Conservation (phyloP, 2,888 invertebrate species). For the Trachelus stipa region DNA sequence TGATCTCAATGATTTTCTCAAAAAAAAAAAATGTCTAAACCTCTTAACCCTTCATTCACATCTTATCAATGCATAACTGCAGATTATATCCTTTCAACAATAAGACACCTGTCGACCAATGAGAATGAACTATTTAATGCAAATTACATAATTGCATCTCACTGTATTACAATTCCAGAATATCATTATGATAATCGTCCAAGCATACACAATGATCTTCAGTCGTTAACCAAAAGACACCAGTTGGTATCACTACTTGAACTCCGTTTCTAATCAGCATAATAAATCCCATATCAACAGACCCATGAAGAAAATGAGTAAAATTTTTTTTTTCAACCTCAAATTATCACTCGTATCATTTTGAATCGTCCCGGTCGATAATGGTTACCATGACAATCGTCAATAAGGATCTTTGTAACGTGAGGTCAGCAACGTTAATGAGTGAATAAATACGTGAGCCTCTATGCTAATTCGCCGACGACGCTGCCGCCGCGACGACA, state of each 20-base stretch:
- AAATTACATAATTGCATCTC: neutral
- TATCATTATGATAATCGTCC: neutral
- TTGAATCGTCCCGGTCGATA: neutral
- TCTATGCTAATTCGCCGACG: constrained; percentile 47
- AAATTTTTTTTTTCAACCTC: neutral
- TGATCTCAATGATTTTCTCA: neutral
- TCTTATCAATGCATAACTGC: neutral
- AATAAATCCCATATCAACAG: neutral
- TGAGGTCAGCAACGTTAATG: constrained; percentile 33
- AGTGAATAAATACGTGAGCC: constrained; percentile 46
- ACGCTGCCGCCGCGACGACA: constrained; percentile 7
- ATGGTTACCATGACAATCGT: neutral
- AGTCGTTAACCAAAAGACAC: neutral
- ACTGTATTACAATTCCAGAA: neutral
- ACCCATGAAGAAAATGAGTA: neutral
- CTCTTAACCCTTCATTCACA: neutral
- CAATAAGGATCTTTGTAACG: neutral
- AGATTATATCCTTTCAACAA: neutral
- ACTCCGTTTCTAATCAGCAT: neutral
- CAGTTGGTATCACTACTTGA: neutral
- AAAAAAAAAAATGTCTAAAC: neutral
- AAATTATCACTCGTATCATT: neutral
- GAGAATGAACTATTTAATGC: neutral
- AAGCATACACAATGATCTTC: neutral
- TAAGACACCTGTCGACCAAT: neutral